Conservation (phyloP, 1,140 invertebrate species). For the Drosophila truncata region DNA sequence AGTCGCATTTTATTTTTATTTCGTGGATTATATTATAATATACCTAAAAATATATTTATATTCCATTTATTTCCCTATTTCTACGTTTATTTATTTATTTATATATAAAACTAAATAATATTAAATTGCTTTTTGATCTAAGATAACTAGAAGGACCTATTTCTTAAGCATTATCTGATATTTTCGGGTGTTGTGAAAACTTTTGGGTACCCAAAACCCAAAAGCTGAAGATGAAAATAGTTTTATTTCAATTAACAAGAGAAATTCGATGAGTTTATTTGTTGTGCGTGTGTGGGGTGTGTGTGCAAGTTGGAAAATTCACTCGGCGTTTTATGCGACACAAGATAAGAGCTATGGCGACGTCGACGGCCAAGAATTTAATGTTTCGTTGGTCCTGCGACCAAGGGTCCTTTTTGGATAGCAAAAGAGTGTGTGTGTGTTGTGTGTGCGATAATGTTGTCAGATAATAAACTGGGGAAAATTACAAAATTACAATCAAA, state of each 20-base stretch:
- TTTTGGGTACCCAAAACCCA: background rate
- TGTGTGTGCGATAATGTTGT: constrained; percentile 80
- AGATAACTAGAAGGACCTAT: background rate
- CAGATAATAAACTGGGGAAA: constrained; percentile 83
- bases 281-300: constrained; percentile 41
- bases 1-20: too few species aligned
- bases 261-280: constrained; percentile 84
- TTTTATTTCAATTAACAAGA: constrained; percentile 84
- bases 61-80: background rate
- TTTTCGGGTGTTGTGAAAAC: constrained; percentile 1
- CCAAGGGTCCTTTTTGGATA: constrained; percentile 35
- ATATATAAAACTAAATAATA: background rate
- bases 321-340: constrained; percentile 75
- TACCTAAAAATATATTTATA: too few species aligned
- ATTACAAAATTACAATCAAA: constrained; percentile 83
- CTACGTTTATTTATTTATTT: background rate
- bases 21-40: too few species aligned
- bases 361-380: constrained; percentile 67
- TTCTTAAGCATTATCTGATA: background rate
- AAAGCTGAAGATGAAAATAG: constrained; percentile 63
- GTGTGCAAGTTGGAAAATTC: constrained; percentile 25
- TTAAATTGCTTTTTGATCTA: background rate
- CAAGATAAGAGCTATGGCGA: constrained; percentile 81
- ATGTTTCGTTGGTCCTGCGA: constrained; percentile 39
- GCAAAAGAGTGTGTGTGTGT: constrained; percentile 18